Evolutionary conservation across 2,797 vertebrate species (phyloP), one percentile per base, ranked within the genome.

Genomic region (Hemitrygon akajei): DNA sequence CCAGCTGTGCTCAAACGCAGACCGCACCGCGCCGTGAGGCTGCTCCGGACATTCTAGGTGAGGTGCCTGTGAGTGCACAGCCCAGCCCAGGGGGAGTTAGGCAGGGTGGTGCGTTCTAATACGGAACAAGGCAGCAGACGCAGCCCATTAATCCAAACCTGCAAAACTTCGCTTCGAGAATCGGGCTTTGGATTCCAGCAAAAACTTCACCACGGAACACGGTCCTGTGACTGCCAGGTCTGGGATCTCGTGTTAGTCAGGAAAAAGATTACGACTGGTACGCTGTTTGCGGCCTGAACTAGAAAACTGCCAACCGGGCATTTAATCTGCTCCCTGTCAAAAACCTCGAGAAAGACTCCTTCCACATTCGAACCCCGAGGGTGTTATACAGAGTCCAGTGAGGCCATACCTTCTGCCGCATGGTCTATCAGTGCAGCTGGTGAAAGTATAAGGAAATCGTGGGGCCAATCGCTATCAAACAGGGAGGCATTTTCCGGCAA

Each of bases 361-460:
- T 80, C 40, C 22, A 0, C 27, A 1, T 7, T 2, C 12, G 18
- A 20, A 60, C 30, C 30, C 60, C 7, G 3, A 47, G 18, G 11
- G 37, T 30, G 25, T 11, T 22, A 27, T 0, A 60, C 10, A 10
- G 58, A 27, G 81, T 3, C 47, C 22, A 37, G 77, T 37, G n/a
- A 11, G 47, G 22, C 4, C 47, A 34, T 91, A 73, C 89, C 89
- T 91, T 91, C 89, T 27, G 92, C 18, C 66, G 94, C 94, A 0
- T 94, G 94, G 92, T 95, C 94, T 93, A 95, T 63, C 0, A 93
- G 86, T 37, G 95, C 58, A 30, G 93, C 69, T 0, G 91, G 37
- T 16, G 95, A 93, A 27, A 94, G 93, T 81, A 95, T 30, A 0
- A 95, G 7, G 20, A 95, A 73, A 58, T 94, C 69, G 75, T 91